A percentile compares a stretch with the other conserved stretches of the same genome.
Conservation (phyloP, 2,113 vertebrate species). For the Ophiodon elongatus region DNA sequence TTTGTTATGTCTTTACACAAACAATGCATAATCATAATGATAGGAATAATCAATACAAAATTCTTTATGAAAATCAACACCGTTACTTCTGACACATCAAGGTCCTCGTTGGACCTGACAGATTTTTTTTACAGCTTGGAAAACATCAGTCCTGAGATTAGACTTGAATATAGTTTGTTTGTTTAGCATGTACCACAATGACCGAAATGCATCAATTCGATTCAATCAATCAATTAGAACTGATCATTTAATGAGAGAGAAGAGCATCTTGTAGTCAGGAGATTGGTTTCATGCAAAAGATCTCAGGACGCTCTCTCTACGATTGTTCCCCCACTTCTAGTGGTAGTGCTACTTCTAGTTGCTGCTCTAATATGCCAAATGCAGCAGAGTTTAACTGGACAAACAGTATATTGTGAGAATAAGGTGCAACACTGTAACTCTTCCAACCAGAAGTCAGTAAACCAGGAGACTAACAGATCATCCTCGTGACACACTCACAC, state of each 20-base stretch:
- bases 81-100: conserved; percentile 30
- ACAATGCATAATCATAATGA: conserved; percentile 60
- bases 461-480: conserved; percentile 35
- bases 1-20: conserved; percentile 68
- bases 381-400: conserved; percentile 46
- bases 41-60: conserved; percentile 62
- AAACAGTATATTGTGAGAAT: conserved; percentile 27
- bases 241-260: conserved; percentile 24
- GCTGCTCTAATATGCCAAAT: conserved; percentile 18
- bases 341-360: conserved; percentile 14
- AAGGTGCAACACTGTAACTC: conserved; percentile 49
- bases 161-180: conserved; percentile 26
- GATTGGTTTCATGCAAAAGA: conserved; percentile 63
- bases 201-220: conserved; percentile 39
- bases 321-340: conserved; percentile 7
- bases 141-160: conserved; percentile 67
- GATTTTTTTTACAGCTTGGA: conserved; percentile 38
- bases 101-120: conserved; percentile 41
- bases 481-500: conserved; percentile 22
- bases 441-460: conserved; percentile 35
- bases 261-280: conserved; percentile 26
- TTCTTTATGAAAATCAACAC: conserved; percentile 52
- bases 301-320: conserved; percentile 43
- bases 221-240: conserved; percentile 6
- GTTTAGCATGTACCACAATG: conserved; percentile 12